phyloP scores from a whole-genome alignment of 2,888 invertebrate species.

The Masnerella sp. region DNA sequence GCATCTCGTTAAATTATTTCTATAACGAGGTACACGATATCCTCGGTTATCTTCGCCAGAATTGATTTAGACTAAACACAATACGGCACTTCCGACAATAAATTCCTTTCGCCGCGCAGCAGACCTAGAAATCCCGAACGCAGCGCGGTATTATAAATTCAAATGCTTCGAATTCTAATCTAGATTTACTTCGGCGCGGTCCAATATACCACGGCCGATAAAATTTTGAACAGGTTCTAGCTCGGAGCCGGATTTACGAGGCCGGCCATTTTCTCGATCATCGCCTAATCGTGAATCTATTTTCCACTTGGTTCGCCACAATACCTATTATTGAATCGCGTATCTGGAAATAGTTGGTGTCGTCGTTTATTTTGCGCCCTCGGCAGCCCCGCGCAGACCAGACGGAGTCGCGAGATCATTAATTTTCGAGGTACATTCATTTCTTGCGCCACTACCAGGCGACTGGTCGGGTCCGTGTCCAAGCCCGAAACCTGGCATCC shows the following conservation, averaged over 20 bases:
- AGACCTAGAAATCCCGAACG: too few relatives aligned
- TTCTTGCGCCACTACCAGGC: slow-evolving; percentile 67
- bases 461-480: slow-evolving; percentile 56
- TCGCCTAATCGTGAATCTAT: slow-evolving; percentile 36
- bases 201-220: slow-evolving; percentile 9
- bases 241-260: slow-evolving; percentile 5
- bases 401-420: slow-evolving; percentile 68
- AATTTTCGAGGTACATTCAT: slow-evolving; percentile 75
- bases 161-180: neutral
- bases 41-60: too few relatives aligned
- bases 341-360: slow-evolving; percentile 53
- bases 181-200: neutral
- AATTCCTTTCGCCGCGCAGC: too few relatives aligned
- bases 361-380: slow-evolving; percentile 46
- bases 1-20: too few relatives aligned
- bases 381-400: slow-evolving; percentile 47
- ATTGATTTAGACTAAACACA: too few relatives aligned
- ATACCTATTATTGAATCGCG: slow-evolving; percentile 50
- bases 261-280: slow-evolving; percentile 34
- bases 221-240: slow-evolving; percentile 2
- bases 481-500: slow-evolving; percentile 71
- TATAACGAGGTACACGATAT: too few relatives aligned
- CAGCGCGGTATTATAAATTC: too few relatives aligned
- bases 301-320: slow-evolving; percentile 39
- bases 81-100: too few relatives aligned